Evolutionary conservation across 1,140 invertebrate species (phyloP).

Genomic region (Diachasmimorpha longicaudata): DNA sequence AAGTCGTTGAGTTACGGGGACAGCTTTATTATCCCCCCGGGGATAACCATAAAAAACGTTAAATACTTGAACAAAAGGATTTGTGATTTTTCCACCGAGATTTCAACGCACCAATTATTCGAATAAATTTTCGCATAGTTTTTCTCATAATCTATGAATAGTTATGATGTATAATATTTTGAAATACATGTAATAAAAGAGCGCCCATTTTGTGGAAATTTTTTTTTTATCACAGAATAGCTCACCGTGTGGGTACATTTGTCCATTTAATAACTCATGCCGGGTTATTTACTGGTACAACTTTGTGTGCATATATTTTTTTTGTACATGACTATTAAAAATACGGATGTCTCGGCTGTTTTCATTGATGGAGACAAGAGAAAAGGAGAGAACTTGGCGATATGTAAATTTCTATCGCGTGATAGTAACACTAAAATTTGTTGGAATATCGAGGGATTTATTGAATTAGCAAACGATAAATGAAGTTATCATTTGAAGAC

Average conservation of each 20-base stretch:
- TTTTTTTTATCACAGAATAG: too few species aligned
- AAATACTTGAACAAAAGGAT: conserved; percentile 2
- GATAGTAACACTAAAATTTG: too few species aligned
- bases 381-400: background rate
- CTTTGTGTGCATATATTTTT: background rate
- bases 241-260: background rate
- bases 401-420: background rate
- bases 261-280: background rate
- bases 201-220: background rate
- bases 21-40: conserved; percentile 14
- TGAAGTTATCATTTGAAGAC: too few species aligned
- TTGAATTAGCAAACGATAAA: too few species aligned
- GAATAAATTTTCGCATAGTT: background rate
- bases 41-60: background rate
- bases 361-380: background rate
- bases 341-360: background rate
- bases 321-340: background rate
- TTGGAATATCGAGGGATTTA: too few species aligned
- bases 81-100: background rate
- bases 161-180: background rate
- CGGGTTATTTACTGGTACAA: background rate
- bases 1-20: conserved; percentile 15
- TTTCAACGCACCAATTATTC: background rate
- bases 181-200: background rate
- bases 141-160: background rate